These are phyloP conservation scores for Brachyhypopomus occidentalis DNA, from an alignment of 2,113 vertebrate species.

Conservation along the genomic window DNA sequence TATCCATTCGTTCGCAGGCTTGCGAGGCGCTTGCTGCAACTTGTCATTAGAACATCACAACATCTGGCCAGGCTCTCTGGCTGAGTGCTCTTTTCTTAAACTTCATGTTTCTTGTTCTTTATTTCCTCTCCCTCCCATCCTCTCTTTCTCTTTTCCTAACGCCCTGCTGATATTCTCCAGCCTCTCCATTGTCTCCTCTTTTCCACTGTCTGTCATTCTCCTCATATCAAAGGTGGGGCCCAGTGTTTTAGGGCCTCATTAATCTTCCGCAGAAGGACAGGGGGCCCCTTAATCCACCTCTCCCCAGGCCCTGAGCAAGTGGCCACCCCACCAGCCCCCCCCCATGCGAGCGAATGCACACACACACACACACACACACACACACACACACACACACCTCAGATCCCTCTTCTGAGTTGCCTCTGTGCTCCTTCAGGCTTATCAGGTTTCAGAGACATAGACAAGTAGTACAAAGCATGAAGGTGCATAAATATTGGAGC, in stretches of 20 bases:
- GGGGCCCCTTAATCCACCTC: conserved; percentile 72
- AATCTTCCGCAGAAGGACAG: conserved; percentile 77
- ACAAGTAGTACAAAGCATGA: conserved; percentile 53
- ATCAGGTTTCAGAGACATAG: conserved; percentile 71
- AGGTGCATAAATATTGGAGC: conserved; percentile 34
- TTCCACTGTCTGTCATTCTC: conserved; percentile 65
- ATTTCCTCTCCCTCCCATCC: conserved; percentile 37
- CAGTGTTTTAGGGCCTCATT: conserved; percentile 69
- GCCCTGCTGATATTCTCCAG: conserved; percentile 24
- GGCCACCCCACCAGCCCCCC: conserved; percentile 54
- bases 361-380: conserved; percentile 28
- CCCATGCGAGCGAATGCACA: not conserved
- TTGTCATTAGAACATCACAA: not conserved
- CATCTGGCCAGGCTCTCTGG: not conserved
- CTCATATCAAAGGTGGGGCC: conserved; percentile 67
- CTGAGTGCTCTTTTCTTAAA: not conserved
- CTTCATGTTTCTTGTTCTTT: not conserved
- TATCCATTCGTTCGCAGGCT: not conserved
- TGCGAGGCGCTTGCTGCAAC: not conserved
- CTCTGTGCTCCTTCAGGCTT: conserved; percentile 62
- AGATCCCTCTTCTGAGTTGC: conserved; percentile 37
- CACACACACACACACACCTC: conserved; percentile 18
- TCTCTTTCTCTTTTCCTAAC: conserved; percentile 11
- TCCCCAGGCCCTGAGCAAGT: conserved; percentile 51
- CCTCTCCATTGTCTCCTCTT: conserved; percentile 35